Conservation (phyloP, 2,113 vertebrate species). For the Andinoacara biseriatus region DNA sequence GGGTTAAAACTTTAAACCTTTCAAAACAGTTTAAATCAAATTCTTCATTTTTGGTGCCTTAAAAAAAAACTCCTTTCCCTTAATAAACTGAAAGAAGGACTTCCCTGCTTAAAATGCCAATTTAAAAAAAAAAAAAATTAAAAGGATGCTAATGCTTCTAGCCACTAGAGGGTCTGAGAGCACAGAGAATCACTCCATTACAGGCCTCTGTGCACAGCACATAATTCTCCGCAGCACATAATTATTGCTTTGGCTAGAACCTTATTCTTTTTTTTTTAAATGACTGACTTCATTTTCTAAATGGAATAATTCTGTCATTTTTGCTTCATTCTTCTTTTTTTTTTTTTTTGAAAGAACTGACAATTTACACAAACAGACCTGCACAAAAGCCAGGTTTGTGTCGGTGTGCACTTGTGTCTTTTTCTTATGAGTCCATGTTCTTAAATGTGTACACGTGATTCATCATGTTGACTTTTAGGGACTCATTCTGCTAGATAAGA, state of each 20-base stretch:
- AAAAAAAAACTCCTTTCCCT: not conserved
- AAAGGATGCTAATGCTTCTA: not conserved
- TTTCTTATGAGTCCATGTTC: not conserved
- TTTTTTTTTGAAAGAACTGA: not conserved
- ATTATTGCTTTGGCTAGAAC: not conserved
- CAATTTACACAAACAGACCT: not conserved
- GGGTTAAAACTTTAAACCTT: not conserved
- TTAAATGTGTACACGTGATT: conserved; percentile 11
- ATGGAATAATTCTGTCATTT: not conserved
- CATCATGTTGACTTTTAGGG: conserved; percentile 51
- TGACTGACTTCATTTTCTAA: not conserved
- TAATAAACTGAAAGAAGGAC: not conserved
- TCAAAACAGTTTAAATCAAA: not conserved
- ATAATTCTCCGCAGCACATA: not conserved
- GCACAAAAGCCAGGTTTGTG: conserved; percentile 5
- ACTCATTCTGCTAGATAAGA: conserved; percentile 15
- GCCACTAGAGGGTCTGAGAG: conserved; percentile 77
- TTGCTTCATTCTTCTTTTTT: not conserved
- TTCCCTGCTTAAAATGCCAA: conserved; percentile 13
- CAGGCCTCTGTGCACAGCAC: not conserved
- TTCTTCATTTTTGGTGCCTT: not conserved
- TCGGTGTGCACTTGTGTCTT: not conserved
- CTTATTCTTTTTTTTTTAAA: too few species aligned
- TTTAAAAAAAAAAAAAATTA: not conserved
- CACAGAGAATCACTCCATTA: conserved; percentile 53